These are phyloP conservation scores for Sthenelais limicola DNA, from an alignment of 2,888 invertebrate genomes.

Conservation along the genomic window DNA sequence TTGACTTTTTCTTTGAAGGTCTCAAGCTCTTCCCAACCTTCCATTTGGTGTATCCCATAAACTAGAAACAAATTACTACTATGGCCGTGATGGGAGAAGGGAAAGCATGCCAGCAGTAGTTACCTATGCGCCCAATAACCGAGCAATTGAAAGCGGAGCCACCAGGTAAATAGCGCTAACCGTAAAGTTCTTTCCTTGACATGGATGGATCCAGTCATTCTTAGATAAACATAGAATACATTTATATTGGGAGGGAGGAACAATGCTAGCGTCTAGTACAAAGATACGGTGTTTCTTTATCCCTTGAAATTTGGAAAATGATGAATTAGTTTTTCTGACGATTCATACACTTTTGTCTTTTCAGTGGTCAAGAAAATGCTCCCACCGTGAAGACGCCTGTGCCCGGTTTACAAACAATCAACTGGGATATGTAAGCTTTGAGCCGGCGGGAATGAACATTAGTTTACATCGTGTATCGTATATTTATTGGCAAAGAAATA, in stretches of 20 bases:
- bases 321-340: too few relatives aligned
- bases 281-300: too few relatives aligned
- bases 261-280: too few relatives aligned
- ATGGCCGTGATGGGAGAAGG: constrained; percentile 85
- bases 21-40: constrained; percentile 85
- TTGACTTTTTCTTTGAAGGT: constrained; percentile 74
- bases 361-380: background rate
- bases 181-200: too few relatives aligned
- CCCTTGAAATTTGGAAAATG: too few relatives aligned
- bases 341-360: too few relatives aligned
- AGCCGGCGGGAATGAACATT: background rate
- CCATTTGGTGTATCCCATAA: constrained; percentile 88
- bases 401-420: background rate
- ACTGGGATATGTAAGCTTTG: constrained; percentile 17
- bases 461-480: background rate
- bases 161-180: background rate
- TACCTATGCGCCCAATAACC: constrained; percentile 44
- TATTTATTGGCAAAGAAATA: background rate
- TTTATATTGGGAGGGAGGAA: too few relatives aligned
- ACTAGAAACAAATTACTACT: constrained; percentile 88
- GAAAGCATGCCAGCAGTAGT: constrained; percentile 81
- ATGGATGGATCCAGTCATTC: too few relatives aligned
- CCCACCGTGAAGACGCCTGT: background rate
- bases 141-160: constrained; percentile 2
- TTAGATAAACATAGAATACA: too few relatives aligned